phyloP scores from a whole-genome alignment of 1,140 invertebrate genomes.

The Camponotus pennsylvanicus region DNA sequence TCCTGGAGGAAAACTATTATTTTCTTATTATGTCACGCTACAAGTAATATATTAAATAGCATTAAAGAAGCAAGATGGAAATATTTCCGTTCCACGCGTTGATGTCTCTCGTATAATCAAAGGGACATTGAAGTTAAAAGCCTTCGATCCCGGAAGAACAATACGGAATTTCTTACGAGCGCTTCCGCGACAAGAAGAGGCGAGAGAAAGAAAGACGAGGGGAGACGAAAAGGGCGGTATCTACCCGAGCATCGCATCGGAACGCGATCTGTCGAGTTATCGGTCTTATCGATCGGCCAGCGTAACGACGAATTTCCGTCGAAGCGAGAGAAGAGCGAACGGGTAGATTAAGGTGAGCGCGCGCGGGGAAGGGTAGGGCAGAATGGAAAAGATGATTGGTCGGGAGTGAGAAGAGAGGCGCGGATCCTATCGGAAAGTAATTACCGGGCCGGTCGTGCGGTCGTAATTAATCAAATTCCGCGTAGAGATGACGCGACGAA shows the following conservation, averaged over 20 bases:
- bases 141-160: conserved; percentile 11
- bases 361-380: not conserved
- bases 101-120: conserved; percentile 27
- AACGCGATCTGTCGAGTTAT: conserved; percentile 64
- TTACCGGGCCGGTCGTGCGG: conserved; percentile 77
- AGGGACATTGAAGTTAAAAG: not conserved
- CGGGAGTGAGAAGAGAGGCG: conserved; percentile 66
- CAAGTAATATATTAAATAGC: not conserved
- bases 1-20: not conserved
- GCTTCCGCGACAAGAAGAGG: not conserved
- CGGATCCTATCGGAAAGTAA: conserved; percentile 83
- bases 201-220: not conserved
- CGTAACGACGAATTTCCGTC: conserved; percentile 72
- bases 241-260: conserved; percentile 31
- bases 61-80: not conserved
- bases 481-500: conserved; percentile 82
- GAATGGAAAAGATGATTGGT: conserved; percentile 63
- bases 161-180: not conserved
- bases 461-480: conserved; percentile 84
- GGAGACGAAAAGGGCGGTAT: not conserved
- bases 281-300: conserved; percentile 65
- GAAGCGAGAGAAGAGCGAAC: conserved; percentile 59
- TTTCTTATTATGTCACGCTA: not conserved
- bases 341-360: conserved; percentile 55
- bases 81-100: not conserved